phyloP scores from a whole-genome alignment of 1,140 invertebrate genomes.

The Drosophila sulfurigaster region DNA sequence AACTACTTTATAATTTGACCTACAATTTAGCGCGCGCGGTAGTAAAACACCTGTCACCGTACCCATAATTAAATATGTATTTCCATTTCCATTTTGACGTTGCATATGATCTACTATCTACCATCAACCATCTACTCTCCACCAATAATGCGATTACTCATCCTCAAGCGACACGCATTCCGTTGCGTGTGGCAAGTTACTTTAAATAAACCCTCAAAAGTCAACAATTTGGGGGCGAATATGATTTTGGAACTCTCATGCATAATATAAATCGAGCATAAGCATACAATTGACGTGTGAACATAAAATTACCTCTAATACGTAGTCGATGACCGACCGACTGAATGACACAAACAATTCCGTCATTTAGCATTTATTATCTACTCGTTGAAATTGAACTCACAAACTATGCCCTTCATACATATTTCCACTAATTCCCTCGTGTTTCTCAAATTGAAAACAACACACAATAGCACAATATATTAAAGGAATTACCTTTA shows the following conservation, averaged over 20 bases:
- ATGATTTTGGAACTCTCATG: not conserved
- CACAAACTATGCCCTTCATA: not conserved
- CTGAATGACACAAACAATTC: not conserved
- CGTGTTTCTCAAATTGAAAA: not conserved
- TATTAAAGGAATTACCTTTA: conserved; percentile 1
- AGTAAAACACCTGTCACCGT: conserved; percentile 41
- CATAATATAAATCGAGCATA: conserved; percentile 5
- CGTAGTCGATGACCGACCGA: not conserved
- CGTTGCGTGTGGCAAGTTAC: conserved; percentile 4
- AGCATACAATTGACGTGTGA: not conserved
- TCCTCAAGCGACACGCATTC: conserved; percentile 18
- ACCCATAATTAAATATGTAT: conserved; percentile 72
- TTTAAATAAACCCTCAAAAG: conserved; percentile 14
- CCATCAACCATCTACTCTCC: too few species aligned
- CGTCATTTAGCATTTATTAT: not conserved
- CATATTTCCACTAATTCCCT: not conserved
- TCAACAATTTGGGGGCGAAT: not conserved
- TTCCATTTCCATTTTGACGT: conserved; percentile 46
- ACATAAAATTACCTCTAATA: not conserved
- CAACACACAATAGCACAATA: conserved; percentile 6
- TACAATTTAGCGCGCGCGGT: conserved; percentile 36
- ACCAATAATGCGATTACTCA: conserved; percentile 15
- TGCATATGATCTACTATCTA: conserved; percentile 12
- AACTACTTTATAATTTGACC: conserved; percentile 51
- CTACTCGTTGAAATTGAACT: not conserved